Evolutionary conservation across 1,140 invertebrate species (phyloP), one percentile per base, ranked within the genome.

Genomic region (Phenacoccus solenopsis): DNA sequence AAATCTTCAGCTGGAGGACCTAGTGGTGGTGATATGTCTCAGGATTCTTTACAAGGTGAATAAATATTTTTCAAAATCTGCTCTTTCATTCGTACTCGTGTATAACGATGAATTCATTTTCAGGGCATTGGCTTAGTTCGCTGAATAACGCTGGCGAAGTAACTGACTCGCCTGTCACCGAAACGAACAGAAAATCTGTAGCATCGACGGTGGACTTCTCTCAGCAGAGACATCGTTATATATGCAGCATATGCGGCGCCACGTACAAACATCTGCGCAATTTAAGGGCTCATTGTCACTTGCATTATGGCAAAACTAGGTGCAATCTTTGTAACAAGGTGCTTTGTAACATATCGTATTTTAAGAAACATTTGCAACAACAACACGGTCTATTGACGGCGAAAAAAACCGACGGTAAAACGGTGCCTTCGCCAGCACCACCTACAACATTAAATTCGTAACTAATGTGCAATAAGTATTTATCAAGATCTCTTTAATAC

Each of bases 251-350:
- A n/a, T 72, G 71, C 30, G 68, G 68, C 21, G 35, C 69, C 22
- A 70, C 68, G 9, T 70, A 72, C 59, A 72, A 70, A 35, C 71
- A 70, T 28, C 28, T 72, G 25, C 61, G 70, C 1, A 71, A 71
- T 30, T 35, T 71, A n/a, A 20, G 70, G 16, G 70, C 70, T 16
- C 70, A 71, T 25, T 57, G 64, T 20, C 70, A 71, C 27, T 22
- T 71, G 2, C 70, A 71, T 56, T 68, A 64, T 22, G 70, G 70
- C 10, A 67, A 68, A 28, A 71, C 70, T n/a, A 71, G 67, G 28
- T 71, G 70, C 35, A 35, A 71, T 35, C 27, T 71, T 4, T 71
- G 70, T 28, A 71, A 71, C 28, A 71, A 71, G 28, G 70, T 71
- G 3, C 27, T 71, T 1, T 71, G 70, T 27, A 71, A 71, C 28